Base-by-base conservation (phyloP, 2,888 invertebrate genomes). In the Himalopsyche tibetana region DNA sequence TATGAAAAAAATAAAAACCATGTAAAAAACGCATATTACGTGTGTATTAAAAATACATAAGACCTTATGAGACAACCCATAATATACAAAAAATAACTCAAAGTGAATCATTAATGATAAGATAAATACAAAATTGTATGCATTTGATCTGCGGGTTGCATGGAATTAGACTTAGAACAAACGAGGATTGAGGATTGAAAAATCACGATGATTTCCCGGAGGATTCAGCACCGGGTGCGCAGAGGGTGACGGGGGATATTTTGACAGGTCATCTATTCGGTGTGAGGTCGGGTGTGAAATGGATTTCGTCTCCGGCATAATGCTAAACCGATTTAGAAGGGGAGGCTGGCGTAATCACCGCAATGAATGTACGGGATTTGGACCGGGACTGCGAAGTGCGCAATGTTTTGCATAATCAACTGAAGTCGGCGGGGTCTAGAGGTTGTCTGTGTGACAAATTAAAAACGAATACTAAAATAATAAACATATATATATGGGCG, bases 201-300 rank as follows among this genome's bases (percentile, higher is more conserved):
- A 85, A 85, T 82, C 85, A 45, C 74, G 56, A 82, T 85, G 82
- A 85, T 85, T 85, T 85, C 85, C 85, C 85, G 82, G 82, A 84
- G 86, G 84, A 55, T 5, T 82, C 38, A 40, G 28, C 55, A 28
- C 42, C 3, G 9, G 45, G 81, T 2, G 51, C 55, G 51, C 55
- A n/a, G 40, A 56, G 86, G 86, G 38, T 56, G 63, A 63, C 19
- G 8, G 19, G 63, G 82, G 79, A 56, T 51, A 45, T 42, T 80
- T 80, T 87, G 88, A 87, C 88, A 88, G 88, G 84, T 88, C 88
- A 88, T 88, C 88, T 86, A 87, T 87, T 87, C 86, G 83, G 83
- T 87, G 86, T 87, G 85, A 87, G 85, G 83, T 87, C 88, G 86
- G 86, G 88, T 88, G 88, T 88, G 88, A 88, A 88, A 88, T 88